Conservation (phyloP, 1,140 invertebrate genomes). For the Saccostrea echinata region DNA sequence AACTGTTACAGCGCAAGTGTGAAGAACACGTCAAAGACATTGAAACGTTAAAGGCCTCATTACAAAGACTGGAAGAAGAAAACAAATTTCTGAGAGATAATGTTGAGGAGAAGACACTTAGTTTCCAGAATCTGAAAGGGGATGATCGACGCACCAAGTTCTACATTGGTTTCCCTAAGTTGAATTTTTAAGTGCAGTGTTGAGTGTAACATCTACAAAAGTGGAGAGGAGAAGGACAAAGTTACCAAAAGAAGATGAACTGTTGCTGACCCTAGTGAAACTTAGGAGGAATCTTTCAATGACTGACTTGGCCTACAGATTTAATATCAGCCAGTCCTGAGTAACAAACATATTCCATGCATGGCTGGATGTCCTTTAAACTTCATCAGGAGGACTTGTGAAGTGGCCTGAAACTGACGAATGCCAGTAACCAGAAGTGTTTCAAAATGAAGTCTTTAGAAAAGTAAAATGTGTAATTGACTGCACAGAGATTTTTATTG, state of each 20-base stretch:
- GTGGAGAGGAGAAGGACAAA: no score
- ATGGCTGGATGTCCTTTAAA: not conserved
- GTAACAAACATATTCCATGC: not conserved
- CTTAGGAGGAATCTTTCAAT: no score
- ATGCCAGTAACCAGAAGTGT: conserved; percentile 27
- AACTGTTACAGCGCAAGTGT: not conserved
- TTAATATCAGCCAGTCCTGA: not conserved
- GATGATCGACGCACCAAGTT: no score
- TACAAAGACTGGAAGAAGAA: not conserved
- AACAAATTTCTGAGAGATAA: not conserved
- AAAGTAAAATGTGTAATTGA: conserved; percentile 35
- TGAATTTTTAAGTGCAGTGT: no score
- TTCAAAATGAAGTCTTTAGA: conserved; percentile 30
- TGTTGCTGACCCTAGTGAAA: no score
- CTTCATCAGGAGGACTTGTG: not conserved
- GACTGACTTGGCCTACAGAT: not conserved
- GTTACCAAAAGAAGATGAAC: no score
- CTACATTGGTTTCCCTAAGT: no score
- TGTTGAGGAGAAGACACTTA: no score
- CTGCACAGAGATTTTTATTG: conserved; percentile 45
- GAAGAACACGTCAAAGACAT: not conserved
- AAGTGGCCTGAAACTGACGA: conserved; percentile 26
- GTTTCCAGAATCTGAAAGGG: no score
- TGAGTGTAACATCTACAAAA: no score
- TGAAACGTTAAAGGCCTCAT: not conserved